Base-by-base conservation (phyloP, 2,888 invertebrate genomes). In the Drosophila quasianomalipes region DNA sequence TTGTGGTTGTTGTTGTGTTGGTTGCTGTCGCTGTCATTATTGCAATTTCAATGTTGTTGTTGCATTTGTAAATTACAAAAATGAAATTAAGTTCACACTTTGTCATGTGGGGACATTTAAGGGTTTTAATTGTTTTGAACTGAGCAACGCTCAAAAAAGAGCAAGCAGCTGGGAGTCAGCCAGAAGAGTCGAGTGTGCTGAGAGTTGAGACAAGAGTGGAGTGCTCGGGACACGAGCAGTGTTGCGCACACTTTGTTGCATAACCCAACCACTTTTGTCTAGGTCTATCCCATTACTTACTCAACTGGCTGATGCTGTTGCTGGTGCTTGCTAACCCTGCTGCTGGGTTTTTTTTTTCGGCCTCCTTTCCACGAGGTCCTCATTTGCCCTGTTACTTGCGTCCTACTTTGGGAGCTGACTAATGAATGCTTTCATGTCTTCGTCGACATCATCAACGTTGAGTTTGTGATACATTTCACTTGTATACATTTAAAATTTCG, bases 21-120 rank as follows among this genome's bases (percentile, higher is more conserved):
- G 47, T 26, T 22, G 47, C 6, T 52, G 44, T 63, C 39, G 31
- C 58, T 62, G 31, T 55, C 58, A 33, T 51, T 57, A 30, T 22
- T 63, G 53, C 26, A 19, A 9, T 16, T 53, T 33, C 44, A 30
- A 47, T 68, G 60, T 59, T 52, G 65, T 70, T 73, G 82, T 80
- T 87, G 79, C 82, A 82, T 83, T 79, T 84, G 87, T 79, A 89
- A 89, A 89, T 89, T 89, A 83, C 90, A 83, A 88, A 87, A 88
- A 89, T 91, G 89, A 88, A 90, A 90, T 90, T 89, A 90, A 88
- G 88, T 90, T 88, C 88, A 91, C 90, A 91, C 90, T 85, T 90
- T 90, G 86, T 87, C 86, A 87, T 87, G 86, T 89, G 86, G 89
- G 86, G 86, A 87, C 90, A 90, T 90, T 87, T 87, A 90, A 81